Percentiles rank a stretch among this genome's conserved stretches.
Conservation (phyloP, 1,140 invertebrate genomes). For the Drosophila carrolli region DNA sequence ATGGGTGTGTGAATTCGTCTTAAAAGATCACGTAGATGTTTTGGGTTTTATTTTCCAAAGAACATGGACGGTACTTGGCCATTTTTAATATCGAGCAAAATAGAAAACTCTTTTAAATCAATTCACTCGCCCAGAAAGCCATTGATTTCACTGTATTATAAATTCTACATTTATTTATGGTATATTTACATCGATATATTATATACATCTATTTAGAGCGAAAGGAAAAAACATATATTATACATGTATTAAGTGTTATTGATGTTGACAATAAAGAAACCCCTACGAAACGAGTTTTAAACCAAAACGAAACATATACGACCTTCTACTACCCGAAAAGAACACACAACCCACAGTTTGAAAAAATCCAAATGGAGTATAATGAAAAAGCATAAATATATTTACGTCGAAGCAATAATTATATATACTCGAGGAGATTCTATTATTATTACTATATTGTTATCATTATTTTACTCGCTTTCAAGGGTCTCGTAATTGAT, state of each 20-base stretch:
- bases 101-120: not conserved
- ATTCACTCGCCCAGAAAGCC: slow-evolving; percentile 7
- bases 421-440: slow-evolving; percentile 15
- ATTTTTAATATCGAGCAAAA: not conserved
- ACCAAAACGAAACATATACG: slow-evolving; percentile 24
- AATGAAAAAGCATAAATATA: slow-evolving; percentile 8
- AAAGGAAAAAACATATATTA: slow-evolving; percentile 39
- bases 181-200: slow-evolving; percentile 63
- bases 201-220: slow-evolving; percentile 41
- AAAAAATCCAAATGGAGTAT: slow-evolving; percentile 8
- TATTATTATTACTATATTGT: slow-evolving; percentile 18
- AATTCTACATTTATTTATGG: slow-evolving; percentile 55
- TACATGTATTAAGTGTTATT: slow-evolving; percentile 73
- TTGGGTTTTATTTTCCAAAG: not conserved
- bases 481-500: slow-evolving; percentile 29
- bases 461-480: slow-evolving; percentile 20
- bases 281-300: slow-evolving; percentile 62
- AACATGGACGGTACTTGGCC: not conserved
- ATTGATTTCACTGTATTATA: slow-evolving; percentile 45
- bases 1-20: slow-evolving; percentile 4
- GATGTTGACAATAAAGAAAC: slow-evolving; percentile 74
- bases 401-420: slow-evolving; percentile 23
- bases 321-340: slow-evolving; percentile 9
- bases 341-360: slow-evolving; percentile 40
- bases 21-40: not conserved